Base-by-base conservation (phyloP, 2,113 vertebrate species). In the Strix uralensis region DNA sequence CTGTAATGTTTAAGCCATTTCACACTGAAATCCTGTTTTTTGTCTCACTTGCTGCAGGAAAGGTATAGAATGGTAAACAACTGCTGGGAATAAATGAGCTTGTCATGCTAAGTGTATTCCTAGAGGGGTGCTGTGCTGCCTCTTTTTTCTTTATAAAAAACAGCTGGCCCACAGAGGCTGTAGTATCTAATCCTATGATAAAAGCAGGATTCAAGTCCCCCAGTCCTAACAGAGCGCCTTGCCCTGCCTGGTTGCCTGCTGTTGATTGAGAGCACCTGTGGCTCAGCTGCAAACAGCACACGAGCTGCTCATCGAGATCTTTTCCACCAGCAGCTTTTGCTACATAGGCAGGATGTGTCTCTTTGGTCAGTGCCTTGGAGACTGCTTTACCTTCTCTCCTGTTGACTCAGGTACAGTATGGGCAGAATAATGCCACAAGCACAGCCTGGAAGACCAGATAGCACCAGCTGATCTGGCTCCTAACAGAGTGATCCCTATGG, bases 21-120 rank as follows among this genome's bases (percentile, higher is more conserved):
- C 42, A 49, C 32, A 49, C 51, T 88, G 27, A 93, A 66, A 89
- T 91, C 65, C 59, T 73, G 11, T 20, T n/a, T 69, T 69, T 90
- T 93, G 42, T 80, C 52, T 77, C 42, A 15, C 30, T 90, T 90
- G 78, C 77, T 87, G 70, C 32, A 69, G 81, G 77, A 93, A 54
- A 89, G 88, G n/a, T 71, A 30, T 17, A 55, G 75, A 83, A 86
- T 75, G 49, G 62, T 72, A 89, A 94, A 87, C 83, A 94, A 82
- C 61, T 86, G 77, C 83, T 94, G 94, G 83, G 83, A 81, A 79
- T 90, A 91, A 93, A 96, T 57, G 86, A 91, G 77, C 29, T 92
- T 94, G 81, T 95, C 73, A 32, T 72, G 73, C 86, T 70, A 77
- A 87, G 73, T 70, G 73, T 92, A 40, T 52, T 95, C 66, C 61